Conservation (phyloP, 2,113 vertebrate genomes). For the Nerophis lumbriciformis region DNA sequence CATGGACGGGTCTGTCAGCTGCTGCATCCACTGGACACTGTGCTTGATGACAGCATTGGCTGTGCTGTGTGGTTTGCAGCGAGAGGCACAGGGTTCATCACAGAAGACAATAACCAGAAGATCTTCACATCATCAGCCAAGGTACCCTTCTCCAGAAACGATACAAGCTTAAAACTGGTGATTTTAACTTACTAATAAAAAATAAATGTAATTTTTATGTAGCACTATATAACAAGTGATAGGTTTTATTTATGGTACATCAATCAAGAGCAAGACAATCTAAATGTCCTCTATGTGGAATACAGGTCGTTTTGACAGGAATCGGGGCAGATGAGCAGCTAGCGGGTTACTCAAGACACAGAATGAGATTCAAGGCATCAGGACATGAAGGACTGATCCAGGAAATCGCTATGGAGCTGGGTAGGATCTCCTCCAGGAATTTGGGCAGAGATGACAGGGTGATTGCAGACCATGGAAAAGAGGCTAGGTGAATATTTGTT, state of each 20-base stretch:
- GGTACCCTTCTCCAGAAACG: constrained; percentile 63
- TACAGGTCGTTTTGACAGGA: constrained; percentile 86
- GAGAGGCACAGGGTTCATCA: constrained; percentile 76
- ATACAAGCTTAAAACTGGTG: no score
- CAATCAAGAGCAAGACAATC: no score
- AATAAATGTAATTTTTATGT: no score
- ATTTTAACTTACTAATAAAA: no score
- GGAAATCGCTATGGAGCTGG: constrained; percentile 86
- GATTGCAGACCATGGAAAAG: constrained; percentile 89
- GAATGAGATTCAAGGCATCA: constrained; percentile 71
- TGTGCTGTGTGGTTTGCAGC: constrained; percentile 97
- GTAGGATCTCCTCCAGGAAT: constrained; percentile 88
- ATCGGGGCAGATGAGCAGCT: constrained; percentile 96
- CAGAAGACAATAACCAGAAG: constrained; percentile 46
- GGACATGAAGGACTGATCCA: constrained; percentile 78
- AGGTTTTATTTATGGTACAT: no score
- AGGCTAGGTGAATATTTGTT: constrained; percentile 77
- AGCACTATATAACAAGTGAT: no score
- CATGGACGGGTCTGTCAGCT: constrained; percentile 72
- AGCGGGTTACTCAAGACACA: constrained; percentile 90
- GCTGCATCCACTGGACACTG: constrained; percentile 83
- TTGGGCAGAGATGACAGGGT: constrained; percentile 90
- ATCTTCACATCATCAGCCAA: constrained; percentile 79
- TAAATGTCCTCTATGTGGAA: no score
- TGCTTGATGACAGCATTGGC: constrained; percentile 94